Evolutionary conservation across 2,888 invertebrate genomes (phyloP).

Genomic region (Hetaerina titia): DNA sequence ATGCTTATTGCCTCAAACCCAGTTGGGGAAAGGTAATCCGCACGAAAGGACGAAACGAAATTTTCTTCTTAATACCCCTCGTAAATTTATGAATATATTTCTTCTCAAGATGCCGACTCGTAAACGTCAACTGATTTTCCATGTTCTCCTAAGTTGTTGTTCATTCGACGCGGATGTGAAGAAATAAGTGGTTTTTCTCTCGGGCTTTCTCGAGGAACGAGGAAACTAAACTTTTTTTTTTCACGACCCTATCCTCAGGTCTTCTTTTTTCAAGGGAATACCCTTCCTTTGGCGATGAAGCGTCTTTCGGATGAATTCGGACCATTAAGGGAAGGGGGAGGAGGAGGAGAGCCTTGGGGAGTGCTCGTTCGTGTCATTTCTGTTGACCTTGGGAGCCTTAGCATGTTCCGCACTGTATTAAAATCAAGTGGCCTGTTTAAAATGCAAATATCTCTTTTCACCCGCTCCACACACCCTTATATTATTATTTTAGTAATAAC

Average conservation of each 20-base stretch:
- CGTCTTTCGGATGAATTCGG: neutral
- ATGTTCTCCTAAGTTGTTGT: neutral
- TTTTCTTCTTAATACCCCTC: neutral
- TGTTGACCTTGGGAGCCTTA: neutral
- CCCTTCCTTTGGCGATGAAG: neutral
- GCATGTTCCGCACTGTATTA: too few relatives aligned
- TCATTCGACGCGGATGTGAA: neutral
- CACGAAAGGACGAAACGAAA: neutral
- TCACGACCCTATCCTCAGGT: neutral
- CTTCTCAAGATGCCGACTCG: neutral
- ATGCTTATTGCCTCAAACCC: too few relatives aligned
- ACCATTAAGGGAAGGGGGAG: neutral
- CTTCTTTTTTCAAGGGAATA: neutral
- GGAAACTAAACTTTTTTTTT: too few relatives aligned
- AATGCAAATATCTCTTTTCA: too few relatives aligned
- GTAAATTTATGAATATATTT: neutral
- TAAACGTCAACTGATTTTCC: neutral
- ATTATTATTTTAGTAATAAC: too few relatives aligned
- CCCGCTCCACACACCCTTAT: too few relatives aligned
- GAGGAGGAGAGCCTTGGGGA: neutral
- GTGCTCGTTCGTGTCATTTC: neutral
- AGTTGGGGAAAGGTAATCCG: neutral
- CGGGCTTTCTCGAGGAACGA: too few relatives aligned
- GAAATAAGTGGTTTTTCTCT: neutral
- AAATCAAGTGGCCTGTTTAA: too few relatives aligned